Conservation (phyloP, 2,797 vertebrate genomes). For the Garrulus glandarius region DNA sequence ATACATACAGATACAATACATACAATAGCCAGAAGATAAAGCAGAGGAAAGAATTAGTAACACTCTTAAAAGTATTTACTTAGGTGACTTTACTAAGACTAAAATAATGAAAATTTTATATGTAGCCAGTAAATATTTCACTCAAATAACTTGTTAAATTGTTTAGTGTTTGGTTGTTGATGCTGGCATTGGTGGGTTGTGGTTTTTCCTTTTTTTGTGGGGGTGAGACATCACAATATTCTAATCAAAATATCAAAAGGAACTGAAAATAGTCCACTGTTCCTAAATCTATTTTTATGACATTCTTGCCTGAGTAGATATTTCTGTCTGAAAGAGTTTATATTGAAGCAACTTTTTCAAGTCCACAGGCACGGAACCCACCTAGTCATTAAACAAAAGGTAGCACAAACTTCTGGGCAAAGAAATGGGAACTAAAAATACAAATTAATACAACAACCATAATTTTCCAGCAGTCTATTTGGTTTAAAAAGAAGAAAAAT, state of each 20-base stretch:
- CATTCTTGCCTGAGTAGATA: neutral
- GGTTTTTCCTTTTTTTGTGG: neutral
- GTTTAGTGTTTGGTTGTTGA: neutral
- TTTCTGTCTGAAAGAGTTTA: neutral
- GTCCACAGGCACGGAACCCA: neutral
- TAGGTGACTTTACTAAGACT: neutral
- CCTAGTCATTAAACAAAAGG: neutral
- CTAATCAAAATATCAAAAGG: neutral
- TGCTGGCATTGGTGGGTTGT: neutral
- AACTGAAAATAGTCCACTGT: neutral
- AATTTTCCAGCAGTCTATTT: neutral
- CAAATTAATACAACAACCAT: neutral
- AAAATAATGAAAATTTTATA: neutral
- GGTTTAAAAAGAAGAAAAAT: neutral
- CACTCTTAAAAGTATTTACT: neutral
- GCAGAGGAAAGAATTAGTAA: neutral
- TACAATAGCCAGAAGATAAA: neutral
- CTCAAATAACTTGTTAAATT: neutral
- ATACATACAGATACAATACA: too few relatives aligned
- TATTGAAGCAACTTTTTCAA: neutral
- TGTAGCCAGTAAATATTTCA: neutral
- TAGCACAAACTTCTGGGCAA: neutral
- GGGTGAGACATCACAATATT: rapidly evolving
- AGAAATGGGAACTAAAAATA: neutral
- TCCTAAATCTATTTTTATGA: neutral